These are phyloP conservation scores for Dicycla oo DNA, from an alignment of 2,888 invertebrate genomes.

Conservation along the genomic window DNA sequence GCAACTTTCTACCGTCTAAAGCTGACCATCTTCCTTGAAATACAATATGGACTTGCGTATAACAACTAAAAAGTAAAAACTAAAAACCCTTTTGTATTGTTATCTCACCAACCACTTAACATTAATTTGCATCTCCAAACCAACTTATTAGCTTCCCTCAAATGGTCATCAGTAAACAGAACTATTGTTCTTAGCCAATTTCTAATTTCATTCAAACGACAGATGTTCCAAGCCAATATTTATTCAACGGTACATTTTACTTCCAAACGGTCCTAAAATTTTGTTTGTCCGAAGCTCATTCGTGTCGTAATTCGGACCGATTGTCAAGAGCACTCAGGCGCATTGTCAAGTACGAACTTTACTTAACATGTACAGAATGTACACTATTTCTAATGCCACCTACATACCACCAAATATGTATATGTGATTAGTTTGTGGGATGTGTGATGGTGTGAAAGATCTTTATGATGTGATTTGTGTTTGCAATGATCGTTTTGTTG, in stretches of 20 bases:
- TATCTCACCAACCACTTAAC: slow-evolving; percentile 47
- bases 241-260: slow-evolving; percentile 62
- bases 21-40: not conserved
- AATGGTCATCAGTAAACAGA: slow-evolving; percentile 52
- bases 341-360: slow-evolving; percentile 71
- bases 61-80: slow-evolving; percentile 16
- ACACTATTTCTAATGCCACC: slow-evolving; percentile 61
- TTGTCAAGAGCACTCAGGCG: slow-evolving; percentile 71
- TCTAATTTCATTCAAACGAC: slow-evolving; percentile 65
- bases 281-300: slow-evolving; percentile 70
- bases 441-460: slow-evolving; percentile 45
- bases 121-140: slow-evolving; percentile 60
- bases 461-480: slow-evolving; percentile 24
- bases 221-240: slow-evolving; percentile 60
- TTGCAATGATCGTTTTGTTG: slow-evolving; percentile 7
- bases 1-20: not conserved
- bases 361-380: slow-evolving; percentile 63
- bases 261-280: slow-evolving; percentile 60
- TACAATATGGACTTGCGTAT: slow-evolving; percentile 5
- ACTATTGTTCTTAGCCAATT: slow-evolving; percentile 63
- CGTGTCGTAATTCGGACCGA: slow-evolving; percentile 82
- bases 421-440: slow-evolving; percentile 53
- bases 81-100: slow-evolving; percentile 32
- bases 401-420: slow-evolving; percentile 57
- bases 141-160: slow-evolving; percentile 48